phyloP scores from a whole-genome alignment of 23 tunicate species.

The Styela plicata region DNA sequence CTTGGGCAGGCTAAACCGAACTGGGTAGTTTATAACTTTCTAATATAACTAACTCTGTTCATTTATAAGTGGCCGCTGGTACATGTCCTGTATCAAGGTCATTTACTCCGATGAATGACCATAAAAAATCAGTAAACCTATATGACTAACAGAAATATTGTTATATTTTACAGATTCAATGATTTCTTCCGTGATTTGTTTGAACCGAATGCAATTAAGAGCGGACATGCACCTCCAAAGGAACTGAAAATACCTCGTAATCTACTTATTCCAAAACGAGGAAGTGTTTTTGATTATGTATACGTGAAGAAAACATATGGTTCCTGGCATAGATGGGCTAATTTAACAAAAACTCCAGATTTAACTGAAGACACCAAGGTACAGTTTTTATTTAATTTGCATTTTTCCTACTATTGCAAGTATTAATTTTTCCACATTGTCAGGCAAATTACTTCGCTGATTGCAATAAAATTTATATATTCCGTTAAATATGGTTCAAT shows the following conservation, averaged over 20 bases:
- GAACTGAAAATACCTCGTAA: constrained; percentile 69
- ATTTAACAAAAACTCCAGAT: constrained; percentile 66
- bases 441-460: too few relatives aligned
- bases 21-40: too few relatives aligned
- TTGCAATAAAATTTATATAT: background rate
- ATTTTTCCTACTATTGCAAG: too few relatives aligned
- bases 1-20: too few relatives aligned
- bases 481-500: background rate
- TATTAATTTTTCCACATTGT: too few relatives aligned
- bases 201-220: constrained; percentile 50
- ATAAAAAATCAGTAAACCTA: too few relatives aligned
- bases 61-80: too few relatives aligned
- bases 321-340: constrained; percentile 90
- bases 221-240: constrained; percentile 65
- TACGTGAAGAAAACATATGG: constrained; percentile 80
- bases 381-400: background rate
- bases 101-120: too few relatives aligned
- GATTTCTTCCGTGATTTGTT: constrained; percentile 82
- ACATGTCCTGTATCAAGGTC: too few relatives aligned
- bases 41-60: too few relatives aligned
- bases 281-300: constrained; percentile 81
- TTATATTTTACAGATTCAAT: constrained; percentile 44
- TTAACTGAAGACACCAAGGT: constrained; percentile 60
- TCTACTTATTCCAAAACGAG: constrained; percentile 73
- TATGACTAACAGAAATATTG: too few relatives aligned